Evolutionary conservation across 2,113 vertebrate genomes (phyloP).

Genomic region (Rhegmatorhina hoffmannsi): DNA sequence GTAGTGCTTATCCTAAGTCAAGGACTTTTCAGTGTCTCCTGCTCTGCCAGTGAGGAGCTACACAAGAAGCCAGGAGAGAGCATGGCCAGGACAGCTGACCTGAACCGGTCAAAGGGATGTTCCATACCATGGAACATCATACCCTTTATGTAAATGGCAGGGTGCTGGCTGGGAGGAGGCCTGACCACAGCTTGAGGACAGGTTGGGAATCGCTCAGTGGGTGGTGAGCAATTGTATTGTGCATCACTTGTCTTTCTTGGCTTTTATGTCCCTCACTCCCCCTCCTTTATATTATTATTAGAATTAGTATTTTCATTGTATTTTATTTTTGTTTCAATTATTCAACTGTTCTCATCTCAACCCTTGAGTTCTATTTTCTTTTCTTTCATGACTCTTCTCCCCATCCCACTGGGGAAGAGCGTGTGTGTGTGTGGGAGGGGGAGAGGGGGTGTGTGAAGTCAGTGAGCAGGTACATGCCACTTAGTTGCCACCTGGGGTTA

Average conservation of each 20-base stretch:
- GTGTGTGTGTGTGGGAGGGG: background rate
- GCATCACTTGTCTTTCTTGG: background rate
- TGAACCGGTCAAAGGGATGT: background rate
- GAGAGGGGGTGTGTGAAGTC: background rate
- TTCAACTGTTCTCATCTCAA: background rate
- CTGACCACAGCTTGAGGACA: background rate
- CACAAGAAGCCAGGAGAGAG: background rate
- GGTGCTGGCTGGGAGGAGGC: background rate
- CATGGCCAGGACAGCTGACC: fast-evolving
- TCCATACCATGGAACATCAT: background rate
- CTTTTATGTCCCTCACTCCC: background rate
- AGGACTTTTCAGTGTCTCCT: background rate
- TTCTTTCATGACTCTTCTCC: background rate
- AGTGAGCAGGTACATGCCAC: background rate
- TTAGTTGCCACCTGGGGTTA: background rate
- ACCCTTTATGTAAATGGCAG: background rate
- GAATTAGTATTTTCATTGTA: background rate
- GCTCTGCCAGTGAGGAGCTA: background rate
- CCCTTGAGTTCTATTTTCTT: background rate
- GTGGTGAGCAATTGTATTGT: background rate
- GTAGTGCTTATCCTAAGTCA: background rate
- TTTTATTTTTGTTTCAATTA: background rate
- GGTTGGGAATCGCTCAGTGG: background rate
- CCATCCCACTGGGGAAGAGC: background rate
- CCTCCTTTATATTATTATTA: background rate